Conservation (phyloP, 2,113 vertebrate species). For the Tragelaphus imberbis region DNA sequence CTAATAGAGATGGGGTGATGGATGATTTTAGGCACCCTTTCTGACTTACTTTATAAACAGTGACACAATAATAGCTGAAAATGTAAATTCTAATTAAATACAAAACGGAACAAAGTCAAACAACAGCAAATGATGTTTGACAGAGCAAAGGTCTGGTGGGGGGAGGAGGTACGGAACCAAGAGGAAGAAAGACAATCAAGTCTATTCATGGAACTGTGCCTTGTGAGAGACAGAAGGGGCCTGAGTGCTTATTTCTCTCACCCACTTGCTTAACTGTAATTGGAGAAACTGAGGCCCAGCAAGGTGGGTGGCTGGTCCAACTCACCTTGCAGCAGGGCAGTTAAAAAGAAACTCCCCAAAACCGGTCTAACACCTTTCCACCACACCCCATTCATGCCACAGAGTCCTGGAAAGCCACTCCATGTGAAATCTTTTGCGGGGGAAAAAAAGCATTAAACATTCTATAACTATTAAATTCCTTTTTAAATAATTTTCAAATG, state of each 20-base stretch:
- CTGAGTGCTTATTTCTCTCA: background rate
- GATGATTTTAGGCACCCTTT: background rate
- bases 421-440: background rate
- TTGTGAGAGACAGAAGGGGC: background rate
- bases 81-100: slow-evolving; percentile 56
- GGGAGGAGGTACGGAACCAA: background rate
- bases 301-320: background rate
- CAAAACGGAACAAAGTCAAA: slow-evolving; percentile 64
- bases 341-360: background rate
- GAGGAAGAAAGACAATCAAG: slow-evolving; percentile 18
- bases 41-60: slow-evolving; percentile 52
- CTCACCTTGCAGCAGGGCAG: background rate
- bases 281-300: slow-evolving; percentile 18
- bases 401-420: background rate
- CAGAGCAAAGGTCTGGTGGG: slow-evolving; percentile 40
- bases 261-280: background rate
- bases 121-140: slow-evolving; percentile 61
- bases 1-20: slow-evolving; percentile 34
- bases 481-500: slow-evolving; percentile 46
- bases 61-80: slow-evolving; percentile 39
- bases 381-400: background rate
- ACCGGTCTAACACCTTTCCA: too few species aligned
- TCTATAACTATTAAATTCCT: slow-evolving; percentile 60
- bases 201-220: background rate
- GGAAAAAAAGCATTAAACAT: slow-evolving; percentile 44